phyloP scores from a whole-genome alignment of 2,113 vertebrate genomes.

The Clarias gariepinus region DNA sequence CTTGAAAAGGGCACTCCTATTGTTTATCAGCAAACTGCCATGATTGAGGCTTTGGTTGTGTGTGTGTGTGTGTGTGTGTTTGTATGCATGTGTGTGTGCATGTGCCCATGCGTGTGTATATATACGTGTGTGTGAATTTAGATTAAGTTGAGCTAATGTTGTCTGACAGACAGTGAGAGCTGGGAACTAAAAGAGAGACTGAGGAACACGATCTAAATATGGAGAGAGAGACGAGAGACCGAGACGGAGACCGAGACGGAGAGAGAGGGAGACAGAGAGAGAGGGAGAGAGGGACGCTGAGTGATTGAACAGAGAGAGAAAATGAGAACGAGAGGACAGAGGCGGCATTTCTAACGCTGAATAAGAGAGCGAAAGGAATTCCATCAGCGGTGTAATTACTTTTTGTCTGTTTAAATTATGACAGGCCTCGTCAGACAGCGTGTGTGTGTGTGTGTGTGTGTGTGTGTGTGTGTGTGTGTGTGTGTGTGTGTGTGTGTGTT shows the following conservation, averaged over 20 bases:
- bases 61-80: conserved; percentile 18
- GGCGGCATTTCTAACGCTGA: conserved; percentile 13
- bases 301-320: conserved; percentile 20
- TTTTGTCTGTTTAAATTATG: conserved; percentile 40
- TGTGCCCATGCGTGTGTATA: conserved; percentile 33
- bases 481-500: conserved; percentile 18
- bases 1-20: conserved; percentile 37
- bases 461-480: conserved; percentile 30
- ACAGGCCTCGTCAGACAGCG: conserved; percentile 20
- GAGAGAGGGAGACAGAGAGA: conserved; percentile 34
- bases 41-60: conserved; percentile 20
- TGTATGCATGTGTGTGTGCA: conserved; percentile 23
- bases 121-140: conserved; percentile 27
- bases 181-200: conserved; percentile 38
- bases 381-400: conserved; percentile 37
- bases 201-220: conserved; percentile 55
- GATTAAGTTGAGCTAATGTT: conserved; percentile 49
- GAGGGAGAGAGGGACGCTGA: conserved; percentile 5
- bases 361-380: conserved; percentile 13
- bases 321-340: conserved; percentile 20
- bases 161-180: conserved; percentile 48
- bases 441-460: conserved; percentile 14
- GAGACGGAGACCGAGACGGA: conserved; percentile 2
- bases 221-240: not conserved
- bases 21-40: conserved; percentile 46